Conservation (phyloP, 2,888 invertebrate species). For the Quadroppia sp. region DNA sequence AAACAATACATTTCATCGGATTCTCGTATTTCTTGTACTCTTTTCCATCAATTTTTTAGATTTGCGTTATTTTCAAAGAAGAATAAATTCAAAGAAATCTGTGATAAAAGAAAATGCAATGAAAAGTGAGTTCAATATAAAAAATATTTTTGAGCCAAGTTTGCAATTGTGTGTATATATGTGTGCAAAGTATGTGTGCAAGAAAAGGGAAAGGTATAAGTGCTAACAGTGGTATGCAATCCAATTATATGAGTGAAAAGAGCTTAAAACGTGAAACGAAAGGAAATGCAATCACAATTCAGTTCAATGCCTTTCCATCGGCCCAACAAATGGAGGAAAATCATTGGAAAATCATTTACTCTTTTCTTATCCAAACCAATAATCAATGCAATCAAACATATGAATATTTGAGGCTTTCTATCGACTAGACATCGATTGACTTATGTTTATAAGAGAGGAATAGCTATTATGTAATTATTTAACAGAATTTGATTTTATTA, state of each 20-base stretch:
- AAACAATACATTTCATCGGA: background rate
- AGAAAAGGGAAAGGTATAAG: constrained; percentile 5
- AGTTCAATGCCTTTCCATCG: constrained; percentile 19
- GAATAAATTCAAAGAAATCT: background rate
- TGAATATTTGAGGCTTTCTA: background rate
- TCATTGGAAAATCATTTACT: background rate
- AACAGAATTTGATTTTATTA: too few relatives aligned
- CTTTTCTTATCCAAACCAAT: background rate
- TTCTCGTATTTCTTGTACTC: background rate
- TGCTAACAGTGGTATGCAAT: constrained; percentile 18
- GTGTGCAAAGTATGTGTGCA: background rate
- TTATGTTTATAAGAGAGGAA: too few relatives aligned
- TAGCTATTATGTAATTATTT: too few relatives aligned
- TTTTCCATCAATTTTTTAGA: background rate
- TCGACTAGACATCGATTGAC: too few relatives aligned
- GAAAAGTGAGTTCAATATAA: background rate
- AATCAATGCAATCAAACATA: background rate
- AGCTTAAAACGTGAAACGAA: constrained; percentile 27
- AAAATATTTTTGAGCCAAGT: background rate
- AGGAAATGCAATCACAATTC: constrained; percentile 16
- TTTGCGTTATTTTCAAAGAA: background rate
- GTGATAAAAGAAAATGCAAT: background rate
- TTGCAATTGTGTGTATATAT: background rate
- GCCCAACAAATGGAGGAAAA: background rate
- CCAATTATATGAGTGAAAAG: constrained; percentile 29